phyloP scores from a whole-genome alignment of 2,888 invertebrate genomes.

The Acholoe squamosa region DNA sequence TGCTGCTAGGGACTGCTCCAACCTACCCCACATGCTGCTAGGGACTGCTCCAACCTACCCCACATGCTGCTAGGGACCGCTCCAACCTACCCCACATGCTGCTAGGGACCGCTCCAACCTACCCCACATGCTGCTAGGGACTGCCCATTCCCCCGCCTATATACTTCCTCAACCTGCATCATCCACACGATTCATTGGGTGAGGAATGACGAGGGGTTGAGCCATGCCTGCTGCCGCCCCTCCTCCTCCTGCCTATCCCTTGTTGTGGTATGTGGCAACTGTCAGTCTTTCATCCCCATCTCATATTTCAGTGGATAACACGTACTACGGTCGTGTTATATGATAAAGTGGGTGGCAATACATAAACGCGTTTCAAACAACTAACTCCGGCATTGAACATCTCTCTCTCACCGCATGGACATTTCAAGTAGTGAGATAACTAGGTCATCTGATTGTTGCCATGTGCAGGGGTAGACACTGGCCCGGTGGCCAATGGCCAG shows the following conservation, averaged over 20 bases:
- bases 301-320: too few relatives aligned
- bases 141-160: neutral
- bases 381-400: too few relatives aligned
- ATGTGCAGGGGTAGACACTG: too few relatives aligned
- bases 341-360: too few relatives aligned
- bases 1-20: neutral
- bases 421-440: too few relatives aligned
- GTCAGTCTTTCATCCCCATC: neutral
- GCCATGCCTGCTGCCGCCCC: neutral
- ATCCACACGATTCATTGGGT: neutral
- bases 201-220: slow-evolving; percentile 8
- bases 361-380: too few relatives aligned
- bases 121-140: neutral
- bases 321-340: too few relatives aligned
- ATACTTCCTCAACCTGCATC: neutral
- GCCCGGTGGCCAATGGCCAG: too few relatives aligned
- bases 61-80: neutral
- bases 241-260: neutral
- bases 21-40: neutral
- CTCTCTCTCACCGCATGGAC: too few relatives aligned
- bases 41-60: neutral
- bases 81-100: neutral
- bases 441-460: too few relatives aligned
- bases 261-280: neutral
- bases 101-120: neutral